Percentiles rank a stretch among this genome's conserved stretches.
phyloP scores from a whole-genome alignment of 2,888 invertebrate genomes.

The Esperia sulphurella region DNA sequence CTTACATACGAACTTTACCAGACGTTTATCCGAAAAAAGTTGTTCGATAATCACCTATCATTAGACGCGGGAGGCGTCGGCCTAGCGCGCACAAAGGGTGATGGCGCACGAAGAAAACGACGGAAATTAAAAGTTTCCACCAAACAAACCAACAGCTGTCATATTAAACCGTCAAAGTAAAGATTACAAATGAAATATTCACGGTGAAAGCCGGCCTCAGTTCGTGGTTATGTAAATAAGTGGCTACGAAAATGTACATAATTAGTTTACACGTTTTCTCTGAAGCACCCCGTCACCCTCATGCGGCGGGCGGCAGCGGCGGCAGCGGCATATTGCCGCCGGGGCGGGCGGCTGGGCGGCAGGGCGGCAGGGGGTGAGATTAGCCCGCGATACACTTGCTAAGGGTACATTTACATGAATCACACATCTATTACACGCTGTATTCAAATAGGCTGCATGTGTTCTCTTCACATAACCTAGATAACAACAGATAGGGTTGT shows the following conservation, averaged over 20 bases:
- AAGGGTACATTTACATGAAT: conserved; percentile 76
- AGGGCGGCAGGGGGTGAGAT: conserved; percentile 43
- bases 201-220: conserved; percentile 76
- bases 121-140: conserved; percentile 76
- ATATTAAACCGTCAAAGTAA: conserved; percentile 77
- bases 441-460: conserved; percentile 64
- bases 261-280: conserved; percentile 79
- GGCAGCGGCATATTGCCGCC: conserved; percentile 23
- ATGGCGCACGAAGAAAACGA: conserved; percentile 59
- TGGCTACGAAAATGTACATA: conserved; percentile 79
- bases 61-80: conserved; percentile 62
- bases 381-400: conserved; percentile 67
- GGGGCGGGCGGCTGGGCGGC: conserved; percentile 13
- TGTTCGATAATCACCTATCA: conserved; percentile 71
- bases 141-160: conserved; percentile 77
- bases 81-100: conserved; percentile 60
- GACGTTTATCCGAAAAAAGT: conserved; percentile 58
- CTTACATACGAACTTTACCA: conserved; percentile 48
- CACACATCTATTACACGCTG: conserved; percentile 66
- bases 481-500: conserved; percentile 59
- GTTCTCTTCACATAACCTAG: conserved; percentile 67
- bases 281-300: conserved; percentile 34
- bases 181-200: conserved; percentile 79
- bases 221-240: conserved; percentile 78
- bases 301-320: conserved; percentile 12